Percentiles rank a stretch among this genome's conserved stretches.
phyloP scores from a whole-genome alignment of 2,113 vertebrate species.

The Riparia riparia region DNA sequence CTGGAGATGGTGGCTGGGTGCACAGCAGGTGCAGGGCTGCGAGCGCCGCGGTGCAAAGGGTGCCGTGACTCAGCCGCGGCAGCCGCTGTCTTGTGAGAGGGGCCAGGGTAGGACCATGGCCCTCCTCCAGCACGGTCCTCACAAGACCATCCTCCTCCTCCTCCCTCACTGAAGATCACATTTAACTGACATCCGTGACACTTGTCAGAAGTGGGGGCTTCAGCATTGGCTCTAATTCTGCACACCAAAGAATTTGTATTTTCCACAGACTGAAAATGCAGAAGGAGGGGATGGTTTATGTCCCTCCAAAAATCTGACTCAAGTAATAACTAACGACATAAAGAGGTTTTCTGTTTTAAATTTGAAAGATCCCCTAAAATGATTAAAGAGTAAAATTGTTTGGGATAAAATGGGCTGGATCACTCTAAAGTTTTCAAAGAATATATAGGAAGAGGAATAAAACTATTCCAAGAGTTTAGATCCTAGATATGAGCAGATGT shows the following conservation, averaged over 20 bases:
- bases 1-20: background rate
- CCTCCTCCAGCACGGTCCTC: background rate
- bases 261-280: background rate
- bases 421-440: background rate
- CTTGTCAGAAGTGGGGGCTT: background rate
- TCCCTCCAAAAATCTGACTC: constrained; percentile 36
- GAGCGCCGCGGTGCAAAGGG: accelerated
- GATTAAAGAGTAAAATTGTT: constrained; percentile 36
- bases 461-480: background rate
- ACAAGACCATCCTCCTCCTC: background rate
- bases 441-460: constrained; percentile 7
- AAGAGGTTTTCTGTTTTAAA: constrained; percentile 32
- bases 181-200: background rate
- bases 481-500: background rate
- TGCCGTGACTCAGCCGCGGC: accelerated
- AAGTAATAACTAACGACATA: background rate
- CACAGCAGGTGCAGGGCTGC: background rate
- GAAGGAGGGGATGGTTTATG: constrained; percentile 11
- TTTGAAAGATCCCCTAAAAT: constrained; percentile 33
- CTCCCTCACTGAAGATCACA: background rate
- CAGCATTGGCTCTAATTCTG: background rate
- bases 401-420: constrained; percentile 14
- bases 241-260: background rate
- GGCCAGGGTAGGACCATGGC: background rate
- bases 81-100: background rate